phyloP scores from a whole-genome alignment of 1,140 invertebrate species.

The Ceratoteleas bidentatus region DNA sequence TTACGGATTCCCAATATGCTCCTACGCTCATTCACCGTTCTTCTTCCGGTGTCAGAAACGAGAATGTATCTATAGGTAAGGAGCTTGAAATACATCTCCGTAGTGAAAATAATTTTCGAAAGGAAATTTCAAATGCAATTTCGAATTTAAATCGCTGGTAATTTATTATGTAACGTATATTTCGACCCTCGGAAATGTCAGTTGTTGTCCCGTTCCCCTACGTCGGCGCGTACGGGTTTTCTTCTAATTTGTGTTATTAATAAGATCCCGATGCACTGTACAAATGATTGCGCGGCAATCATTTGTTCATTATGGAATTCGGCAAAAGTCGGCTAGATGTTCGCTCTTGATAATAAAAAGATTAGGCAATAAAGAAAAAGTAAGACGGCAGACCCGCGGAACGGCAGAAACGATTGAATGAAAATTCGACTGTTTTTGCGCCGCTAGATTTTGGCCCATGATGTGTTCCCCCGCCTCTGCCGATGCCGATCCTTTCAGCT shows the following conservation, averaged over 20 bases:
- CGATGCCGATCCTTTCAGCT: slow-evolving; percentile 33
- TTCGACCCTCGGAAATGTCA: too few species aligned
- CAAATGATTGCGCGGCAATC: slow-evolving; percentile 45
- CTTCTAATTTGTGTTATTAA: slow-evolving; percentile 12
- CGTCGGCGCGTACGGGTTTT: too few species aligned
- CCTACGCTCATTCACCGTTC: slow-evolving; percentile 59
- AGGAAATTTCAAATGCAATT: slow-evolving; percentile 36
- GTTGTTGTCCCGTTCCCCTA: too few species aligned
- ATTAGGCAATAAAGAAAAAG: slow-evolving; percentile 21
- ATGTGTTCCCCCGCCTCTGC: slow-evolving; percentile 30
- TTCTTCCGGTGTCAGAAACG: slow-evolving; percentile 63
- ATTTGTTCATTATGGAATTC: too few species aligned
- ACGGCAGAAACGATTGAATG: slow-evolving; percentile 48
- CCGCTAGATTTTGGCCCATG: slow-evolving; percentile 59
- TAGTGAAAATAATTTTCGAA: slow-evolving; percentile 43
- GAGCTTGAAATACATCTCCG: slow-evolving; percentile 48
- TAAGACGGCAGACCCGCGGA: slow-evolving; percentile 42
- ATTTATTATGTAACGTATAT: slow-evolving; percentile 33
- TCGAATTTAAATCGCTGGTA: slow-evolving; percentile 21
- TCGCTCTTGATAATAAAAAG: slow-evolving; percentile 45
- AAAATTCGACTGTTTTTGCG: slow-evolving; percentile 63
- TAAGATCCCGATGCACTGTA: too few species aligned
- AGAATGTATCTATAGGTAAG: slow-evolving; percentile 65
- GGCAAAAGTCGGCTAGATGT: slow-evolving; percentile 31
- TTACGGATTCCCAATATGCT: slow-evolving; percentile 66